These are phyloP conservation scores for Dipodomys stephensi DNA, from an alignment of 2,113 vertebrate species.

Conservation along the genomic window DNA sequence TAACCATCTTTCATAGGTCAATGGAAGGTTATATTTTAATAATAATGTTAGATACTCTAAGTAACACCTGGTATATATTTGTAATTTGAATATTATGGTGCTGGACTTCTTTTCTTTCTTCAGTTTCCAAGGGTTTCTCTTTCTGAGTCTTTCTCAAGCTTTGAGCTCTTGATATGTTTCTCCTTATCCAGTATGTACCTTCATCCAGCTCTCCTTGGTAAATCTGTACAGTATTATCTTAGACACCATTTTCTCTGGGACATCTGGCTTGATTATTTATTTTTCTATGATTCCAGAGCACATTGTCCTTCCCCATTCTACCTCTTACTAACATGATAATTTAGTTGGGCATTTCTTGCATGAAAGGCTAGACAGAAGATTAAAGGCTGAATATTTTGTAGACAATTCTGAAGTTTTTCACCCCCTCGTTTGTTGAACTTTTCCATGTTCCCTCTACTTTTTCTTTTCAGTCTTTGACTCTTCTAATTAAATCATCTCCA, in stretches of 20 bases:
- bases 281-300: neutral
- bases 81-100: neutral
- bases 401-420: neutral
- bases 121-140: neutral
- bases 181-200: neutral
- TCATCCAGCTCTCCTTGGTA: neutral
- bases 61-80: neutral
- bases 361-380: neutral
- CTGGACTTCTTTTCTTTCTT: neutral
- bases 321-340: neutral
- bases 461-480: neutral
- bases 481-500: neutral
- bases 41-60: neutral
- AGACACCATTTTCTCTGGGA: neutral
- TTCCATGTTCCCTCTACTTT: neutral
- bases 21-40: neutral
- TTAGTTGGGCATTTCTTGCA: neutral
- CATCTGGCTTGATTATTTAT: neutral
- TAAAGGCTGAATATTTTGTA: neutral
- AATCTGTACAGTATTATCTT: neutral
- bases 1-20: neutral
- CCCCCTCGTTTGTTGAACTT: neutral
- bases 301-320: neutral
- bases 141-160: too few relatives aligned
- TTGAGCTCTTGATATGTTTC: neutral